Base-by-base conservation (phyloP, 2,113 vertebrate species). In the Neogobius melanostomus region DNA sequence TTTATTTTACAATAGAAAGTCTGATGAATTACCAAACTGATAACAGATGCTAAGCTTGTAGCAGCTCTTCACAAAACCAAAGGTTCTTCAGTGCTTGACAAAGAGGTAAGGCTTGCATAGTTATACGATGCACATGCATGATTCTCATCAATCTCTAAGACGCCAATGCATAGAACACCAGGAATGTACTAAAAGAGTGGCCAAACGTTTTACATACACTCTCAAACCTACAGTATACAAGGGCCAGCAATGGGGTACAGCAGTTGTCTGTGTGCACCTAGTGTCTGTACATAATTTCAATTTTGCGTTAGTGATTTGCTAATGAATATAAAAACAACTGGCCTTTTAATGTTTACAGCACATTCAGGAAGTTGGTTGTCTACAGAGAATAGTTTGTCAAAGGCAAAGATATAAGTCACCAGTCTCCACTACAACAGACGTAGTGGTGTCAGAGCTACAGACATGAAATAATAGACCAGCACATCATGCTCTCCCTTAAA, bases 1-100 rank as follows among this genome's bases (percentile, higher is more conserved):
- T 76, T 93, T 92, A 92, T 92, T 92, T 82, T 89, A 91, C 83
- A 89, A 81, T 90, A 90, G 74, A 89, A 91, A 92, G 73, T 70
- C n/a, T 45, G 63, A 82, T 80, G 71, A 16, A 82, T 80, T 71
- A 60, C 73, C 21, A 83, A 79, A 66, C 56, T 64, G 47, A 51
- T 53, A 65, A 64, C 49, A 64, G 60, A 50, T 64, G 8, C 14
- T 66, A 54, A 51, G 66, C 21, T 15, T 69, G 14, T 14, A 77
- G 52, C 85, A 81, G 69, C 79, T 81, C 81, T 74, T 59, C 69
- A 74, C 75, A 74, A 61, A 61, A 74, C 47, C 64, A 68, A 42
- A 72, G 59, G 62, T 63, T 81, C 51, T 67, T 73, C 75, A 83
- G 69, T 82, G 71, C 64, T 65, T 9, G n/a, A 67, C 56, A 44